Percentiles rank a stretch among this genome's conserved stretches.
Evolutionary conservation across 2,113 vertebrate genomes (phyloP).

Genomic region (Alexandromys fortis): DNA sequence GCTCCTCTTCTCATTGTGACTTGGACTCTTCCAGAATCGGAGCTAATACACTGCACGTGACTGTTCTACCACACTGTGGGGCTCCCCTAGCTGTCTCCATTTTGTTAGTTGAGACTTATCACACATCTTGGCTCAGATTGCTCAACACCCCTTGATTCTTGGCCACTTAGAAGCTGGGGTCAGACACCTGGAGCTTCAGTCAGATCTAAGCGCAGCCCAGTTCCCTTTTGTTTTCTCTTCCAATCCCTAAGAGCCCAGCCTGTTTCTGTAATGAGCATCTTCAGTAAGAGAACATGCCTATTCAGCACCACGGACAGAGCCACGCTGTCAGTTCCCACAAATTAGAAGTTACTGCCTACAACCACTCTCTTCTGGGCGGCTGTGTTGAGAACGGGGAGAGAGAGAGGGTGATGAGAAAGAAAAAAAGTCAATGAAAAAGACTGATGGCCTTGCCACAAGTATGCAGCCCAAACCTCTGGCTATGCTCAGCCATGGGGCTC

Average conservation of each 20-base stretch:
- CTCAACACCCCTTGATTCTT: not conserved
- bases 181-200: not conserved
- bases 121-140: not conserved
- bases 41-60: not conserved
- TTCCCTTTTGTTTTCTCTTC: not conserved
- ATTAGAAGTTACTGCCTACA: constrained; percentile 43
- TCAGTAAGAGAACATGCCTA: not conserved
- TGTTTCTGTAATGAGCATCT: constrained; percentile 48
- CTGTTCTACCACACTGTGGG: not conserved
- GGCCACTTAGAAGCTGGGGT: not conserved
- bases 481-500: constrained; percentile 11
- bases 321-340: not conserved
- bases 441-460: not conserved
- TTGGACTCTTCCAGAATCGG: not conserved
- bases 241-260: not conserved
- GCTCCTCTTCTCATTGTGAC: no score
- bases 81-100: not conserved
- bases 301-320: constrained; percentile 76
- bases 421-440: constrained; percentile 23
- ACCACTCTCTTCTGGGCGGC: not conserved
- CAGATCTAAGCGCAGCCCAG: not conserved
- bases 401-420: not conserved
- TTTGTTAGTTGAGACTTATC: not conserved
- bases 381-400: not conserved
- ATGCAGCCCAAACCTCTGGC: not conserved